Evolutionary conservation across 2,113 vertebrate genomes (phyloP), one percentile per base, ranked within the genome.

Genomic region (Holacanthus passer): DNA sequence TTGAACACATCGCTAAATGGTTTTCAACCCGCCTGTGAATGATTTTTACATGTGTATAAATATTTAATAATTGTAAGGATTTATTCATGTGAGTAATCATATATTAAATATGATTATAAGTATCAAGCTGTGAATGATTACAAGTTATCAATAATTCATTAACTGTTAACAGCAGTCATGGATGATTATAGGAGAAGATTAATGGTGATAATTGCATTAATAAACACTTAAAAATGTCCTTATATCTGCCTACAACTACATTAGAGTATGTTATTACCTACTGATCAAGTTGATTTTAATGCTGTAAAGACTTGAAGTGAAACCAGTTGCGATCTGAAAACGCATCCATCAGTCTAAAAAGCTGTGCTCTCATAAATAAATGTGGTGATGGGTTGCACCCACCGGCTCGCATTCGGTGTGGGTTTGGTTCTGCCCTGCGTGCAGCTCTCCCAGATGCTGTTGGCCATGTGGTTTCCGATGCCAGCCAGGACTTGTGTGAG

Each of bases 381-480:
- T 3, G 10, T 3, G n/a, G 1, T 1, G 39, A 43, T 13, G 11
- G 27, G 4, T 3, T 35, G 3, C 0, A 77, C 94, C 77, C 89
- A 97, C 98, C 98, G 95, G 20, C 97, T 96, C 0, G 97, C 96
- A 4, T 95, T 96, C 0, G 94, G 96, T 0, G 95, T 94, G 87
- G 97, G 97, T 39, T 99, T 99, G 87, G 91, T 93, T 6, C 96
- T 93, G 5, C 97, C 97, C 67, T 93, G 95, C 0, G 97, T 97
- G 94, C 96, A 95, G 76, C 93, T 95, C 94, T 99, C 98, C 98
- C 98, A 99, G 84, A 99, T 95, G 86, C 94, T 93, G 94, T 99
- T 99, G 93, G 97, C 98, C 37, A 92, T 96, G 91, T 96, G 90
- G 85, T 99, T 99, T 65, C 98, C 98, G 13, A 99, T 99, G 90